These are phyloP conservation scores for Drosophila serrata DNA, from an alignment of 1,140 invertebrate genomes.

Conservation along the genomic window DNA sequence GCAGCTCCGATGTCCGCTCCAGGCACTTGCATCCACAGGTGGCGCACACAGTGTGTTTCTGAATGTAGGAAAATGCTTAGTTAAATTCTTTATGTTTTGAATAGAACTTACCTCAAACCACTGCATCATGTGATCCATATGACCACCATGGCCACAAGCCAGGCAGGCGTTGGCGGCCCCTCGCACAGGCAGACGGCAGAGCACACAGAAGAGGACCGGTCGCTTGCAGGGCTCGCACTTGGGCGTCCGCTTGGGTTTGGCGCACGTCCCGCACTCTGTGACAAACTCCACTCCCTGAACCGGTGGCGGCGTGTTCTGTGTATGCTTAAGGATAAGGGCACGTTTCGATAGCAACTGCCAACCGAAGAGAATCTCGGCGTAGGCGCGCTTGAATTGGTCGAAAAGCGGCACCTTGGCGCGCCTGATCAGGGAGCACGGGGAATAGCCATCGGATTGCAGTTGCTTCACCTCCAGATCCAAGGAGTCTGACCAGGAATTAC, in stretches of 20 bases:
- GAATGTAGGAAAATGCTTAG: constrained; percentile 40
- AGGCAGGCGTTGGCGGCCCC: constrained; percentile 94
- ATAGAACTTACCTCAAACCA: constrained; percentile 92
- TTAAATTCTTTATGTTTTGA: no score
- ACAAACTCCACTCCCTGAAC: constrained; percentile 92
- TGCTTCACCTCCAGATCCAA: constrained; percentile 87
- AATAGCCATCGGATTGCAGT: constrained; percentile 57
- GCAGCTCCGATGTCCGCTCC: constrained; percentile 86
- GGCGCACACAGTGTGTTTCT: constrained; percentile 86
- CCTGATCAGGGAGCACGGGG: constrained; percentile 75
- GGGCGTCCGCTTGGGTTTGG: constrained; percentile 86
- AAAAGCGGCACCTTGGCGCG: constrained; percentile 88
- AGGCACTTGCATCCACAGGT: constrained; percentile 96
- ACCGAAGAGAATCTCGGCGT: constrained; percentile 95
- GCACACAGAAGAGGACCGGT: constrained; percentile 91
- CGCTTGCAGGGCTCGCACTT: constrained; percentile 90
- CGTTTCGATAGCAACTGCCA: constrained; percentile 93
- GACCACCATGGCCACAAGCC: constrained; percentile 96
- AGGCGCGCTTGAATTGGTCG: constrained; percentile 94
- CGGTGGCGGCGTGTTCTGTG: constrained; percentile 87
- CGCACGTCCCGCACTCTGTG: constrained; percentile 91
- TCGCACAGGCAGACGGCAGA: constrained; percentile 94
- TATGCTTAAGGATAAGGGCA: constrained; percentile 93
- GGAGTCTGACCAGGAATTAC: constrained; percentile 95
- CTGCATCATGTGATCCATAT: constrained; percentile 91